Base-by-base conservation (phyloP, 2,888 invertebrate species). In the Napeogenes inachia region DNA sequence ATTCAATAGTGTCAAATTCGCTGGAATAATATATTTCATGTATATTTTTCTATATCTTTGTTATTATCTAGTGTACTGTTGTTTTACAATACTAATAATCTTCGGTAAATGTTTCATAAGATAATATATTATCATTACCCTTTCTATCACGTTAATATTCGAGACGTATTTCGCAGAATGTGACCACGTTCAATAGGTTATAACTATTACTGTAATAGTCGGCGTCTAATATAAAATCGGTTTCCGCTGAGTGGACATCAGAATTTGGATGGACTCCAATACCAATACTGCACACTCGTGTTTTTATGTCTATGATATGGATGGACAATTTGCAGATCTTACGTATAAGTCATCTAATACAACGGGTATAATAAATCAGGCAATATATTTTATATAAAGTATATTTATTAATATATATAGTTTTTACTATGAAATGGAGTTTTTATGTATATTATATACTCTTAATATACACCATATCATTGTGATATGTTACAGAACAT, bases 221-320 rank as follows among this genome's bases (percentile, higher is more conserved):
- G 68, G 66, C 66, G 66, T 71, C 71, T 74, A 73, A 77, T 76
- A 76, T 74, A 74, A 73, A 78, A 76, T 78, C 75, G 75, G 74
- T 75, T 73, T 64, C 59, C 65, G 75, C 76, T 71, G 75, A 78
- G 69, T 72, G 69, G 66, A 72, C 75, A 70, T 66, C 62, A 64
- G 70, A 60, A 70, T 69, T 74, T 75, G 77, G 77, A 73, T 56
- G 64, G 59, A 54, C 66, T 75, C 79, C 79, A 78, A 77, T 54
- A 57, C 60, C 62, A 70, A 72, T 72, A 71, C 64, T 69, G 73
- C 72, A 60, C 63, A 64, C 65, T 67, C 68, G 67, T 69, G 68
- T 76, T 76, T 75, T 72, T 75, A 82, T 77, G 73, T 71, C 57
- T 65, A 59, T 64, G 56, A 64, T 64, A 61, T 67, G 66, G 66